Evolutionary conservation across 2,797 vertebrate genomes (phyloP).

Genomic region (Intellagama lesueurii): DNA sequence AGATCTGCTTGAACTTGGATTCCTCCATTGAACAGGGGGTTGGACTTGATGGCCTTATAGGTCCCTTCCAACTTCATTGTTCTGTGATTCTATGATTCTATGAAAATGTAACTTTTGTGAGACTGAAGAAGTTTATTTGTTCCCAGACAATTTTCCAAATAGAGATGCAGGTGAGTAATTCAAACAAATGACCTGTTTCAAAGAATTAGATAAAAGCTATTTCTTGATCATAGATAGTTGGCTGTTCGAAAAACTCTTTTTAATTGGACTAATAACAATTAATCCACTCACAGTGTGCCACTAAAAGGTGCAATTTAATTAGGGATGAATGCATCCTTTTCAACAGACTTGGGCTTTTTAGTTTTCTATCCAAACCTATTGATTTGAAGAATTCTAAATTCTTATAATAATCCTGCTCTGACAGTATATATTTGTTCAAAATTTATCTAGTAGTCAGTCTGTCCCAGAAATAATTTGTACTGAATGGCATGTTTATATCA

Average conservation of each 20-base stretch:
- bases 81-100: too few relatives aligned
- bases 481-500: neutral
- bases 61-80: too few relatives aligned
- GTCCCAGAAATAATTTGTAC: neutral
- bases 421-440: neutral
- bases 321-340: neutral
- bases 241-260: neutral
- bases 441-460: neutral
- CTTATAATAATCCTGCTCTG: neutral
- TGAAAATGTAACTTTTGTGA: neutral
- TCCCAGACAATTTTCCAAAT: neutral
- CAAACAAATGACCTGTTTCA: neutral
- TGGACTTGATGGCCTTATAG: too few relatives aligned
- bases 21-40: too few relatives aligned
- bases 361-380: neutral
- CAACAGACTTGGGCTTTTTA: neutral
- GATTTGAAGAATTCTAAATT: neutral
- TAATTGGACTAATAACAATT: conserved; percentile 7
- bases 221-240: neutral
- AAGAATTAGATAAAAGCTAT: neutral
- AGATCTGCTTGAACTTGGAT: too few relatives aligned
- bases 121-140: neutral
- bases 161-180: neutral
- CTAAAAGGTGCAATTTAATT: neutral
- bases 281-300: conserved; percentile 8